phyloP scores from a whole-genome alignment of 1,140 invertebrate species.

The Mycetomoellerius zeteki region DNA sequence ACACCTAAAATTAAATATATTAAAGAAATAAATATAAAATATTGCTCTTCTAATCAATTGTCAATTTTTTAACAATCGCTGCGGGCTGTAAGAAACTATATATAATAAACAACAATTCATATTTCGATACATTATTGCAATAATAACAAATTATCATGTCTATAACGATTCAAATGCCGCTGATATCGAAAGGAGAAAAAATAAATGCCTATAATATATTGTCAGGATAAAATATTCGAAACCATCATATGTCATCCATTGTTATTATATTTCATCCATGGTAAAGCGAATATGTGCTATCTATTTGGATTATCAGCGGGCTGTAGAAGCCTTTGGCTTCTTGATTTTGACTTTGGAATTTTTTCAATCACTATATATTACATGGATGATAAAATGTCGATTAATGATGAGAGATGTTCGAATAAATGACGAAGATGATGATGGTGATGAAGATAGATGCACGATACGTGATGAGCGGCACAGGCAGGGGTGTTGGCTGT shows the following conservation, averaged over 20 bases:
- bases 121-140: constrained; percentile 32
- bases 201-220: background rate
- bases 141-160: constrained; percentile 29
- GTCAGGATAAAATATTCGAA: background rate
- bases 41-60: background rate
- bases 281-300: background rate
- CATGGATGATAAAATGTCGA: constrained; percentile 60
- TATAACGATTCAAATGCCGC: background rate
- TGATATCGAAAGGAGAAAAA: background rate
- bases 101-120: constrained; percentile 38
- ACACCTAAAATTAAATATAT: constrained; percentile 19
- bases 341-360: background rate
- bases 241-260: constrained; percentile 7
- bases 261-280: constrained; percentile 5
- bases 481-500: constrained; percentile 65
- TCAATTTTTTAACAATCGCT: constrained; percentile 10
- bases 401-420: constrained; percentile 41
- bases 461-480: constrained; percentile 60
- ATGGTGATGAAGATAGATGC: constrained; percentile 63
- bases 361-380: constrained; percentile 18
- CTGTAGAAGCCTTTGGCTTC: background rate
- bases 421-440: constrained; percentile 68
- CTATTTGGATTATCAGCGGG: background rate
- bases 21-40: constrained; percentile 28
- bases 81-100: constrained; percentile 25